A percentile compares a stretch with the other conserved stretches of the same genome.
phyloP scores from a whole-genome alignment of 2,113 vertebrate species.

The Cyanoderma ruficeps region DNA sequence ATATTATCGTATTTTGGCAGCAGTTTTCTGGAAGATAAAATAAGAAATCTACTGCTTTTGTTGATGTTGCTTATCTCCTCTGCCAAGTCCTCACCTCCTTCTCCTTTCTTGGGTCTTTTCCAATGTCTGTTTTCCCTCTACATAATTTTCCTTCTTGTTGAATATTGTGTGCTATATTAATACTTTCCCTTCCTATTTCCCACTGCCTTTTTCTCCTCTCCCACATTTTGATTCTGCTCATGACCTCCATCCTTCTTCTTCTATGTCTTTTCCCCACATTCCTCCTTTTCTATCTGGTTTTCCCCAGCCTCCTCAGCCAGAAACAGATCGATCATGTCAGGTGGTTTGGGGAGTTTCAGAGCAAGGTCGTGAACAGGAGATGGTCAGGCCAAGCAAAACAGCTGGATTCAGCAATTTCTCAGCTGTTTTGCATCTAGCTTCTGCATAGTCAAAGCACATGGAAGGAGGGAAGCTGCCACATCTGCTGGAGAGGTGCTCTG shows the following conservation, averaged over 20 bases:
- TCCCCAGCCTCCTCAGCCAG: background rate
- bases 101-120: conserved; percentile 19
- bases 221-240: background rate
- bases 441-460: background rate
- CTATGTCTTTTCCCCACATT: background rate
- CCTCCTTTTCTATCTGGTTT: background rate
- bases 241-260: background rate
- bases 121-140: background rate
- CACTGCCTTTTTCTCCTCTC: background rate
- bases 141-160: background rate
- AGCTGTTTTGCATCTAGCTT: background rate
- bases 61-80: background rate
- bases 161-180: background rate
- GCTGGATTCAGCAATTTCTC: background rate
- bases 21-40: background rate
- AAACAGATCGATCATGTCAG: background rate
- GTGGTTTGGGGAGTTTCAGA: background rate
- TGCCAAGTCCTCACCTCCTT: conserved; percentile 9
- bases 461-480: background rate
- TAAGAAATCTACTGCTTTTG: background rate
- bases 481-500: background rate
- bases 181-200: background rate
- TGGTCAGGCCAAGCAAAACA: background rate
- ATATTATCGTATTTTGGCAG: conserved; percentile 28
- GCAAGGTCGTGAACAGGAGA: background rate